Evolutionary conservation across 1,140 invertebrate species (phyloP), one percentile per base, ranked within the genome.

Genomic region (Drosophila baimaii): DNA sequence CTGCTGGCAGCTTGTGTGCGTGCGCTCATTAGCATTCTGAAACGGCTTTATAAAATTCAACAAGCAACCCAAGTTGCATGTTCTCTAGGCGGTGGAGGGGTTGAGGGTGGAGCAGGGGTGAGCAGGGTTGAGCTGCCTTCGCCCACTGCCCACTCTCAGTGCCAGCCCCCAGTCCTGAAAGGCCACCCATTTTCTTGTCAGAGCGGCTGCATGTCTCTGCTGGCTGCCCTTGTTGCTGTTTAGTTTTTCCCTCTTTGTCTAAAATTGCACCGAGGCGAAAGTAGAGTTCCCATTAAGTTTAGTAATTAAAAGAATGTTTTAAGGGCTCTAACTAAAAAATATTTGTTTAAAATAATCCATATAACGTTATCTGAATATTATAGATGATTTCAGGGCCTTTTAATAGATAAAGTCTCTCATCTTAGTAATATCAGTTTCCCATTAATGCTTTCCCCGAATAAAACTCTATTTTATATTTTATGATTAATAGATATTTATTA

Each of bases 31-130:
- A 86, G 83, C 83, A 86, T 86, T 86, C 83, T 86, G 83, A 86
- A 86, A 86, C 83, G 83, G 83, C 83, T 86, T 86, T 86, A 86
- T 86, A 86, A 86, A 86, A 86, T 86, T 86, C 83, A 86, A 86
- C 84, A 88, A 86, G 66, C 66, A 85, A 81, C 78, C 59, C 66
- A 81, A 76, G 72, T 66, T 76, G 72, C 73, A 76, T 65, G 72
- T 73, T 73, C 69, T 35, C 65, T 35, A 21, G 21, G 25, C 12
- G 21, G 23, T 10, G 29, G 3, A 10, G n/a, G 29, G 52, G 39
- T 25, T 27, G 2, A 8, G 0, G 13, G 41, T 12, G 31, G 17
- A 6, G 10, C 6, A 7, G 25, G 21, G 17, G 35, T 21, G 17
- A 39, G 44, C 27, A 49, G 21, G 12, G 19, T 5, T 23, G 47